Evolutionary conservation across 1,140 invertebrate genomes (phyloP), one percentile per base, ranked within the genome.

Genomic region (Proales similis): DNA sequence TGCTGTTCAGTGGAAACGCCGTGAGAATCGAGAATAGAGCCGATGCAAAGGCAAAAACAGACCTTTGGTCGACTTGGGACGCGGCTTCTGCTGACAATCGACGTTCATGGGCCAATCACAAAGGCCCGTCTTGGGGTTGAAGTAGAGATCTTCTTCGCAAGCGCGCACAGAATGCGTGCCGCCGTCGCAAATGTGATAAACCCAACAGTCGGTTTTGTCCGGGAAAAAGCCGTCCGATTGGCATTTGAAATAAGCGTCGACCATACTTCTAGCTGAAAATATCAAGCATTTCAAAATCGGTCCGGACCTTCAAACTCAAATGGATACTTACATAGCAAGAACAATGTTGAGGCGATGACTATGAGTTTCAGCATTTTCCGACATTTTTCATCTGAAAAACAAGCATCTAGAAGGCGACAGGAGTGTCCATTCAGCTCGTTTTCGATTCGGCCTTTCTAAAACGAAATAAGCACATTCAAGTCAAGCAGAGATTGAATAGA

Each of bases 231-330:
- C 61, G 29, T 63, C 61, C 14, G 48, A 20, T 48, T 32, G 36
- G 49, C 61, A 63, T 48, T 38, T 63, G 30, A 63, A 63, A 63
- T 63, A 47, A 47, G 29, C 26, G n/a, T 39, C n/a, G 39, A 48
- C 60, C 39, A 61, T 61, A 46, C 38, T 61, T 24, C 32, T 45
- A 27, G 47, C 39, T 45, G 29, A 17, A 24, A 57, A 61, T 14
- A 14, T 32, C 24, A 42, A 19, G 32, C 19, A 42, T 42, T 24
- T 20, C n/a, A 5, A 22, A 20, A 53, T 33, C 20, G 11, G 3
- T 7, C 33, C 1, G 39, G 39, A 43, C 36, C 51, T 9, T 36
- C 33, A 36, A 9, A 9, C 14, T 36, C 14, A 9, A 36, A 36
- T 9, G 9, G 9, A 9, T 9, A 9, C 14, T 36, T 36, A 9